A percentile compares a stretch with the other conserved stretches of the same genome.
phyloP scores from a whole-genome alignment of 2,113 vertebrate species.

The Riparia riparia region DNA sequence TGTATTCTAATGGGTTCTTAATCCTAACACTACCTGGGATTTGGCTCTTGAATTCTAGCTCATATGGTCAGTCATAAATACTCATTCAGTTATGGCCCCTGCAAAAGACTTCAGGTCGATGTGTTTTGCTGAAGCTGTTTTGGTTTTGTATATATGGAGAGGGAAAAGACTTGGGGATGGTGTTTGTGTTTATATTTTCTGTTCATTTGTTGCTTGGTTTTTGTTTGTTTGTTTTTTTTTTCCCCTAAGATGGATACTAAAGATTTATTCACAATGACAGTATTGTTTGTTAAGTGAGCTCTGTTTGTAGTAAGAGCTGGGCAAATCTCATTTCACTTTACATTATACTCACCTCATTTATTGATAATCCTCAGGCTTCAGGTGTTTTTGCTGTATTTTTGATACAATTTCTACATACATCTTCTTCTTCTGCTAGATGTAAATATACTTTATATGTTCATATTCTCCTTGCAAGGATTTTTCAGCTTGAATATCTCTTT shows the following conservation, averaged over 20 bases:
- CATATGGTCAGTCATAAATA: neutral
- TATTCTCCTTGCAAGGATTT: neutral
- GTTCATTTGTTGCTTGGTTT: neutral
- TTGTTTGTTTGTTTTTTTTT: no score
- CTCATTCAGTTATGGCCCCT: neutral
- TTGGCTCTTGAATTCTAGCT: neutral
- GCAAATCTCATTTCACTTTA: neutral
- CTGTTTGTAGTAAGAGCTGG: neutral
- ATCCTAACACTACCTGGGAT: neutral
- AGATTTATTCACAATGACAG: neutral
- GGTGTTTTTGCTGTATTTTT: neutral
- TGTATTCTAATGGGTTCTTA: neutral
- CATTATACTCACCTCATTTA: neutral
- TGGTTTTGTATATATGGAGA: neutral
- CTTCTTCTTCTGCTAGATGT: neutral
- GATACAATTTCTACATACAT: neutral
- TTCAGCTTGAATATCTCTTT: neutral
- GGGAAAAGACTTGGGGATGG: neutral
- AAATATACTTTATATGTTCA: neutral
- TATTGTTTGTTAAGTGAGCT: neutral
- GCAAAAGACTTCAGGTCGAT: neutral
- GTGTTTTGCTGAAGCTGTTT: neutral
- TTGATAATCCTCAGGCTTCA: neutral
- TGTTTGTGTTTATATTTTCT: neutral
- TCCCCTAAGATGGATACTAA: neutral